phyloP scores from a whole-genome alignment of 2,113 vertebrate genomes.

The Amblyornis subalaris region DNA sequence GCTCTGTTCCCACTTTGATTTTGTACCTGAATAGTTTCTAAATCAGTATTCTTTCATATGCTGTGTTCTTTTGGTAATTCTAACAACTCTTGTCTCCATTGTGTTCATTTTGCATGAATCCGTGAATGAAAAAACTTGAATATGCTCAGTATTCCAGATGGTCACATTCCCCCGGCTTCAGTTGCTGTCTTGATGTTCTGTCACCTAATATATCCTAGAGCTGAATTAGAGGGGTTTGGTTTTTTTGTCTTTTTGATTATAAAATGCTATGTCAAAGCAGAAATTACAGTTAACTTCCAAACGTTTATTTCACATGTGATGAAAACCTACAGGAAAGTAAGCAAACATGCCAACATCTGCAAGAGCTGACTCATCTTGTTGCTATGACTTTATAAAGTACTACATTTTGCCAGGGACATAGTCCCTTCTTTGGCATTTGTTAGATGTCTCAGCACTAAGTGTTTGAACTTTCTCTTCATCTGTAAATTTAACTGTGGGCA shows the following conservation, averaged over 20 bases:
- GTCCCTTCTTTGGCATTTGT: neutral
- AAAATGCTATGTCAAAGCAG: neutral
- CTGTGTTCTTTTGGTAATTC: neutral
- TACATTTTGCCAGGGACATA: neutral
- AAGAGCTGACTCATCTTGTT: neutral
- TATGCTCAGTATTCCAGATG: neutral
- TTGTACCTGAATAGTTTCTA: neutral
- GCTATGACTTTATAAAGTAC: neutral
- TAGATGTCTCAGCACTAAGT: neutral
- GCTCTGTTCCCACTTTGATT: neutral
- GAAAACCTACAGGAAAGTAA: neutral
- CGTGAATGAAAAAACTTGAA: neutral
- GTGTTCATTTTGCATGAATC: neutral
- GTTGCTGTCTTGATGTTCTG: neutral
- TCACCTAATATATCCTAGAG: neutral
- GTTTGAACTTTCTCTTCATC: neutral
- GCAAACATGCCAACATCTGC: neutral
- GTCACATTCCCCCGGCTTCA: neutral
- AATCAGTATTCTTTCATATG: neutral
- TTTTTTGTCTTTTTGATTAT: neutral
- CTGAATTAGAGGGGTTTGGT: neutral
- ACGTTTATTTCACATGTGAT: neutral
- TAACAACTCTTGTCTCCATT: neutral
- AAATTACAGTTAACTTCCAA: neutral
- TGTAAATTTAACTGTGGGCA: neutral